Conservation (phyloP, 2,113 vertebrate genomes). For the Laticauda colubrina region DNA sequence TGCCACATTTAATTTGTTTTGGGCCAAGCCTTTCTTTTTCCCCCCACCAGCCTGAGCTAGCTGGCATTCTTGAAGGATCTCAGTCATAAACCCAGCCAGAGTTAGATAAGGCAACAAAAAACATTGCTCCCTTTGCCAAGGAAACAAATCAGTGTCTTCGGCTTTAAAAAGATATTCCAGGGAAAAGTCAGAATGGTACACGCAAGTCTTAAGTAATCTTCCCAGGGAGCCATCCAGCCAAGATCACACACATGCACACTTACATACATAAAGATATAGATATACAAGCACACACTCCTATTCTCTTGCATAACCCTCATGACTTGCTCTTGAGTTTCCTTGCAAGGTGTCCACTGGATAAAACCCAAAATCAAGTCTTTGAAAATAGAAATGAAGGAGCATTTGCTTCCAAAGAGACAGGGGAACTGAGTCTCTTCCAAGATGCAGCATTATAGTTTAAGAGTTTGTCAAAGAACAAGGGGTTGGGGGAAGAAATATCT, state of each 20-base stretch:
- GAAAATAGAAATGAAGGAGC: slow-evolving; percentile 56
- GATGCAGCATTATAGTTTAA: slow-evolving; percentile 77
- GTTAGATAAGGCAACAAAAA: slow-evolving; percentile 82
- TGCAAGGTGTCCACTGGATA: slow-evolving; percentile 61
- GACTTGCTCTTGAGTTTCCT: slow-evolving; percentile 60
- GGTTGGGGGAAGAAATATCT: slow-evolving; percentile 62
- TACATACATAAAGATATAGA: slow-evolving; percentile 28
- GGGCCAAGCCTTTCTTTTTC: slow-evolving; percentile 43
- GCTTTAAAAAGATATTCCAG: slow-evolving; percentile 47
- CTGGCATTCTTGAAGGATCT: slow-evolving; percentile 60
- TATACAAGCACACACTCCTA: slow-evolving; percentile 28
- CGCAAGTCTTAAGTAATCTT: slow-evolving; percentile 58
- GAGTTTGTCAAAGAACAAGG: slow-evolving; percentile 57
- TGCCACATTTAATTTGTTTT: slow-evolving; percentile 45
- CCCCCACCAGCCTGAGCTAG: slow-evolving; percentile 54
- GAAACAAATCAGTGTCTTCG: slow-evolving; percentile 70
- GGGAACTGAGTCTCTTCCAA: slow-evolving; percentile 71
- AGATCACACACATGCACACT: slow-evolving; percentile 21
- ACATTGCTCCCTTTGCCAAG: slow-evolving; percentile 73
- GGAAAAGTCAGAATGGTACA: slow-evolving; percentile 60
- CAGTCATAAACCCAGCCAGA: slow-evolving; percentile 75
- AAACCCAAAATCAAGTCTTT: slow-evolving; percentile 54
- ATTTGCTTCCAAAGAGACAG: slow-evolving; percentile 65
- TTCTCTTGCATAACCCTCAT: slow-evolving; percentile 58
- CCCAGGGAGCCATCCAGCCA: slow-evolving; percentile 57